Evolutionary conservation across 2,888 invertebrate genomes (phyloP), one percentile per base, ranked within the genome.

Genomic region (Sisyra terminalis): DNA sequence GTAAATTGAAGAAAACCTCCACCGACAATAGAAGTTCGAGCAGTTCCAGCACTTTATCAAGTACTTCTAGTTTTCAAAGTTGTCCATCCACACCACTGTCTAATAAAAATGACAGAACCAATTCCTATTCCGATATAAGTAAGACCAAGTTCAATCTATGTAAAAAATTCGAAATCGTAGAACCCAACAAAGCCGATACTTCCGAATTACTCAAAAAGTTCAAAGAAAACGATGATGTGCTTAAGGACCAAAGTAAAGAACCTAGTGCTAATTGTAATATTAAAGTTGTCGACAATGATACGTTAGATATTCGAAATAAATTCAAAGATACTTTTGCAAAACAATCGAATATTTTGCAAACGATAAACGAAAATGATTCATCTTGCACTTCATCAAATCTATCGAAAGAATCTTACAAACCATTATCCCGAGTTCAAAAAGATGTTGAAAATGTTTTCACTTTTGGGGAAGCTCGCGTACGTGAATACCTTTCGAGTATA

Each of bases 1-100:
- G 82, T 3, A 69, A 75, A 52, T 61, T 71, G 55, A 76, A 75
- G 51, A 75, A 76, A 54, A 61, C 59, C 49, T 61, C 61, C 37
- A 62, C 62, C 1, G 61, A 61, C 36, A 61, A 62, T 45, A 57
- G 58, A 47, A 58, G 58, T 45, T 57, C 59, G 18, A 57, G 56
- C 37, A 47, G 45, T 31, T 60, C 61, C 46, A 49, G 46, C 34
- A 61, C 61, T 46, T 61, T 62, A 45, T 61, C 60, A 8, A 62
- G 61, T 47, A 61, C 61, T 45, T 53, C 57, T 43, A 61, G 61
- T 31, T 48, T 56, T 37, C 59, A 58, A 47, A 58, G 57, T 38
- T 53, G 49, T n/a, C 53, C 51, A 4, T 49, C 46, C 13, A 55
- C 54, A 6, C 55, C 56, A 5, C 41, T 51, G 8, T 44, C 49